These are phyloP conservation scores for Myotis myotis DNA, from an alignment of 2,797 vertebrate species.

Conservation along the genomic window DNA sequence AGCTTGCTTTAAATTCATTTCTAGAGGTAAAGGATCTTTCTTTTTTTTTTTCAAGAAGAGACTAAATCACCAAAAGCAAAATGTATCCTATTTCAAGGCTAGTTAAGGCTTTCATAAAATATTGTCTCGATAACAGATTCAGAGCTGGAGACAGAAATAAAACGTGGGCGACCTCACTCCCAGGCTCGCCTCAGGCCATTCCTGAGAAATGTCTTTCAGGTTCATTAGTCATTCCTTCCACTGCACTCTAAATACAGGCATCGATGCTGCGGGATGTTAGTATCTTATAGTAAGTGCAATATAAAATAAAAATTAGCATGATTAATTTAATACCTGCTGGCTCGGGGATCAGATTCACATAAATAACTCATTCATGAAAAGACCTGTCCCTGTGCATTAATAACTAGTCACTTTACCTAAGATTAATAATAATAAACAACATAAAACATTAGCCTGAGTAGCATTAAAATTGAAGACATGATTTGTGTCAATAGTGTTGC, in stretches of 20 bases:
- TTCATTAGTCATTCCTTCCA: background rate
- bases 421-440: background rate
- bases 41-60: background rate
- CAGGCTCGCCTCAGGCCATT: background rate
- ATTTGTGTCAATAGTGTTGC: background rate
- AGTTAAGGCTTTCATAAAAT: background rate
- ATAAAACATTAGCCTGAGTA: background rate
- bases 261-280: background rate
- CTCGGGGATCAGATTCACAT: background rate
- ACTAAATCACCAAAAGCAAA: background rate
- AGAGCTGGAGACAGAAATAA: constrained; percentile 1
- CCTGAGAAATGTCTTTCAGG: constrained; percentile 1
- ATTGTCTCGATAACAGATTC: background rate
- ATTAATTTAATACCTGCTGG: background rate
- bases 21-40: background rate
- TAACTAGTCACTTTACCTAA: background rate
- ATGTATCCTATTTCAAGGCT: background rate
- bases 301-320: background rate
- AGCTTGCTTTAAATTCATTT: background rate
- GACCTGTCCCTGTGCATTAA: background rate
- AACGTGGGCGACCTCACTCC: background rate
- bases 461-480: background rate
- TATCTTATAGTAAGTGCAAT: background rate
- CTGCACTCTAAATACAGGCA: background rate
- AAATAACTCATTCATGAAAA: background rate